Base-by-base conservation (phyloP, 2,113 vertebrate species). In the Leuciscus idus region DNA sequence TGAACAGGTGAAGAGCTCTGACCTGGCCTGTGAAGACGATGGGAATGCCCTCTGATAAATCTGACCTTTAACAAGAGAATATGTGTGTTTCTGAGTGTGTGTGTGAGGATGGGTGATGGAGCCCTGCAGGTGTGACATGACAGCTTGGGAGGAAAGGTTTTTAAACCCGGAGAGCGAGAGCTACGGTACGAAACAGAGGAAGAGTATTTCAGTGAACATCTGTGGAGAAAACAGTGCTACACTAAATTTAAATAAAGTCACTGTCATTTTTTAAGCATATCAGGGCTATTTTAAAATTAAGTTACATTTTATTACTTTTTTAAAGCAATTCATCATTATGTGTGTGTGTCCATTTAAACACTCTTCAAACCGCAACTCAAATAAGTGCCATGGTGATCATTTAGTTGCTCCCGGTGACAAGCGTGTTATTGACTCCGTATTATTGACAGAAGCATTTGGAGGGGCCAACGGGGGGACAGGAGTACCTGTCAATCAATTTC, bases 41-140 rank as follows among this genome's bases (percentile, higher is more conserved):
- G 23, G 28, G 85, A 82, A 86, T 57, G 36, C 50, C 78, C 85
- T 61, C 15, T 83, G 64, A 81, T 78, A 83, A 50, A 72, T 83
- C 11, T 88, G 84, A 88, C 87, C 73, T 86, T 83, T 83, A 66
- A n/a, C 81, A 55, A 70, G 26, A 81, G 57, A 33, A 21, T 78
- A 6, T 9, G 43, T 8, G n/a, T 30, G n/a, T 48, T 0, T 77
- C 15, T 19, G 8, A 21, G 6, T n/a, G 13, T 26, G 36, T 39
- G 52, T 43, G 78, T 43, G 78, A 64, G 79, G n/a, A 28, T 0
- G 21, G 52, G 78, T 64, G 79, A 81, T 81, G 59, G 59, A 64
- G 78, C 21, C 78, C 59, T 64, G 78, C 59, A 21, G 78, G 61
- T 64, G 39, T 19, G 43, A 64, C 78, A 64, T 81, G 78, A 81